Evolutionary conservation across 1,140 invertebrate genomes (phyloP), one percentile per base, ranked within the genome.

Genomic region (Drosophila oshimai): DNA sequence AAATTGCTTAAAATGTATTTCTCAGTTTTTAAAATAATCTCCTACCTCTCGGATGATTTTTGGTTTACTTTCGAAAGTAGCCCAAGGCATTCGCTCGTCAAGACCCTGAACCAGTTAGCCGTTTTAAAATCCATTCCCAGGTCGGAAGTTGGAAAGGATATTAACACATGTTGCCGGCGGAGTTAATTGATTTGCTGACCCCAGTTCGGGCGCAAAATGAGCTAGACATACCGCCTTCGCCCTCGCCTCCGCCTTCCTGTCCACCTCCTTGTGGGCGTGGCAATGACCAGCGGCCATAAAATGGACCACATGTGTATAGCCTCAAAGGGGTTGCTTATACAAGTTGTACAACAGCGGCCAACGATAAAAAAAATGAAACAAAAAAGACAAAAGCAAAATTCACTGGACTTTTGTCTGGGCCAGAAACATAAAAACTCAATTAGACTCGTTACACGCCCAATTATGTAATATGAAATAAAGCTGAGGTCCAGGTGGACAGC

Each of bases 371-470:
- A 12, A 31, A 10, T 2, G 42, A 41, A 20, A 47, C 4, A 9
- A 42, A 13, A 60, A 42, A 15, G 33, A 68, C 29, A 57, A 70
- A 69, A 39, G 39, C 46, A 18, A 54, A 53, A 58, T 55, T 55
- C 57, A 37, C 15, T 31, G 68, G 55, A 61, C 68, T 44, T 60
- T 47, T 71, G 45, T 50, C 54, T 70, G 53, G 44, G 58, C 18
- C 26, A 49, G 41, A 71, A 87, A 90, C 89, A 90, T 90, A 87
- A 90, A 90, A 90, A 90, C 89, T 90, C 89, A 90, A 90, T 90
- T 90, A 90, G 84, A 90, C 89, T 90, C 78, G 89, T 90, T 90
- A 89, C 80, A 90, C 89, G 89, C 84, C 89, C 89, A 90, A 89
- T 90, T 90, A 90, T 81, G 81, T 87, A 87, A 87, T 87, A 87